Conservation (phyloP, 2,888 invertebrate genomes). For the Bruchidius siliquastri region DNA sequence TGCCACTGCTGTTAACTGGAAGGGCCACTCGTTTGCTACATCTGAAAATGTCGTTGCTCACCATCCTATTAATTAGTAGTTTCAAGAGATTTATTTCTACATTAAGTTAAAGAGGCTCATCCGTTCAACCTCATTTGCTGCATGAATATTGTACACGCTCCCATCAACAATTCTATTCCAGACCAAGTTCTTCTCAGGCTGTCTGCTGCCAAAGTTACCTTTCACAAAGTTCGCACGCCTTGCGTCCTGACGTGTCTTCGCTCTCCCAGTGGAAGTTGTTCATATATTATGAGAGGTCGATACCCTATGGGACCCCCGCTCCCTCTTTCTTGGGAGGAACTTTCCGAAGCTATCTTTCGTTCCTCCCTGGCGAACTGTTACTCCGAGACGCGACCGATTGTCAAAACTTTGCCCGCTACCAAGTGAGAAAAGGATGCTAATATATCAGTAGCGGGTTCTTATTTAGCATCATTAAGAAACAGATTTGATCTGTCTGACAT, state of each 20-base stretch:
- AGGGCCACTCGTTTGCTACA: no score
- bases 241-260: neutral
- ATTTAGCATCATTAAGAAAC: no score
- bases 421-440: neutral
- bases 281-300: constrained; percentile 2
- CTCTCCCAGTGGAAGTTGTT: neutral
- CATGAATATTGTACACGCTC: neutral
- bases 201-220: neutral
- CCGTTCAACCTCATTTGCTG: neutral
- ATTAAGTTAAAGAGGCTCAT: neutral
- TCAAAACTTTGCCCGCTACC: neutral
- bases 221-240: neutral
- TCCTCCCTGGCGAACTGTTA: neutral
- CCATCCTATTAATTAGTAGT: neutral
- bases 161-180: neutral
- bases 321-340: neutral
- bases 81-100: neutral
- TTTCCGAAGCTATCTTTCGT: neutral
- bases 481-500: no score
- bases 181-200: neutral
- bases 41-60: no score
- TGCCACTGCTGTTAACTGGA: no score
- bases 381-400: neutral
- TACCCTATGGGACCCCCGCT: neutral
- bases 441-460: neutral